Evolutionary conservation across 2,888 invertebrate genomes (phyloP).

Genomic region (Morpho deidamia): DNA sequence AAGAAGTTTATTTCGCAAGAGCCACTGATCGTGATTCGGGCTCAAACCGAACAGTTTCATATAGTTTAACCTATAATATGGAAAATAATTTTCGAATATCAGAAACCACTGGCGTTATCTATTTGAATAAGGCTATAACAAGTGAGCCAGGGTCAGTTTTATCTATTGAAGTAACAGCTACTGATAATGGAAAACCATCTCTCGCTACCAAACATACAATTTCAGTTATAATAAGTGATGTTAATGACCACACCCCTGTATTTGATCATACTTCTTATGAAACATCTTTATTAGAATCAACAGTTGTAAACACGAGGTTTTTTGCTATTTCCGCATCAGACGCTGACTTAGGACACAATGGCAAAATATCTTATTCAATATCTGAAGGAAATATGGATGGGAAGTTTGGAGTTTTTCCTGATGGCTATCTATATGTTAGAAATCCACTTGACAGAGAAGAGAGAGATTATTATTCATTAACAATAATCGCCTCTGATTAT

Average conservation of each 20-base stretch:
- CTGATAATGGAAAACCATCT: constrained; percentile 88
- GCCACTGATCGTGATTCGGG: constrained; percentile 94
- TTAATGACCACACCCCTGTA: constrained; percentile 96
- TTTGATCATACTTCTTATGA: constrained; percentile 96
- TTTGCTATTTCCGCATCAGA: constrained; percentile 94
- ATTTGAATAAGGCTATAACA: constrained; percentile 88
- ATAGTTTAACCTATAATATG: constrained; percentile 88
- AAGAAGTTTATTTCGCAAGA: constrained; percentile 92
- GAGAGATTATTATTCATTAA: constrained; percentile 93
- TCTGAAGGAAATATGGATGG: constrained; percentile 90
- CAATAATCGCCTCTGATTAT: constrained; percentile 89
- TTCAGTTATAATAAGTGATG: constrained; percentile 87
- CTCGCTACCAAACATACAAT: constrained; percentile 87
- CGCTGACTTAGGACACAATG: constrained; percentile 89
- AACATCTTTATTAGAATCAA: constrained; percentile 93
- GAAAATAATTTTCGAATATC: constrained; percentile 91
- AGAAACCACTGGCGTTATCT: constrained; percentile 92
- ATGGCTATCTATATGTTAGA: constrained; percentile 93
- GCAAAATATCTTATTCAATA: constrained; percentile 88
- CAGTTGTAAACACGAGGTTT: constrained; percentile 93
- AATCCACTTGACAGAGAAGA: constrained; percentile 92
- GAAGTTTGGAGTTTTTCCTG: constrained; percentile 96
- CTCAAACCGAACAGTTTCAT: constrained; percentile 91
- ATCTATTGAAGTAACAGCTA: constrained; percentile 88
- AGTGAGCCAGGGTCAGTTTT: constrained; percentile 85